Evolutionary conservation across 2,797 vertebrate species (phyloP), one percentile per base, ranked within the genome.

Genomic region (Odontamblyopus rebecca): DNA sequence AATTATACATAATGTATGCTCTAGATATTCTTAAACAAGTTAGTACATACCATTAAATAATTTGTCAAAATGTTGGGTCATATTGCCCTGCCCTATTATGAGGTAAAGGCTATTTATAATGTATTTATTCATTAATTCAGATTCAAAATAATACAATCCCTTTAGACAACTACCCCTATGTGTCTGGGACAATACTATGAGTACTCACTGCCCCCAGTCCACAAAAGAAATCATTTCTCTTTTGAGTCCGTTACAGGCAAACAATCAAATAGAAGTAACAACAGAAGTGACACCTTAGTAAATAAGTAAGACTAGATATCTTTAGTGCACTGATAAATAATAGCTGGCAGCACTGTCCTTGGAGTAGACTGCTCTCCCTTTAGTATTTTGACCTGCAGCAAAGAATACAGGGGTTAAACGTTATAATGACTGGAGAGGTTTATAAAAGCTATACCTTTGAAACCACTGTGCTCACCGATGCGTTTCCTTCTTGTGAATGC

Each of bases 371-470:
- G 26, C 61, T 61, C 44, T 80, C 26, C 72, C 26, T 59, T 68
- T 59, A 63, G 29, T 59, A 72, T 63, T 75, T 71, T 50, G 3
- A 69, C 56, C 72, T 64, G 69, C 74, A 76, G 76, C 51, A 57
- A 81, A 64, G 67, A 19, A 65, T 77, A 84, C 70, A 77, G 69
- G 63, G 79, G 80, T 82, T 82, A 87, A 85, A 87, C 44, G 67
- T 57, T 76, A 71, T 79, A 70, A 79, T 75, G 57, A 76, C 70
- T 50, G 11, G 26, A 70, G 54, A 75, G 74, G 64, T 77, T 71
- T 64, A 71, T 71, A 30, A 78, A 56, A 48, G 41, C 1, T 74
- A 71, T 68, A 67, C 38, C 4, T 74, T 69, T 71, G 67, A 76
- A 69, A 72, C 29, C 61, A 61, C 72, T 23, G n/a, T 57, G 70